Evolutionary conservation across 2,888 invertebrate species (phyloP).

Genomic region (Drosophila kambysellisi): DNA sequence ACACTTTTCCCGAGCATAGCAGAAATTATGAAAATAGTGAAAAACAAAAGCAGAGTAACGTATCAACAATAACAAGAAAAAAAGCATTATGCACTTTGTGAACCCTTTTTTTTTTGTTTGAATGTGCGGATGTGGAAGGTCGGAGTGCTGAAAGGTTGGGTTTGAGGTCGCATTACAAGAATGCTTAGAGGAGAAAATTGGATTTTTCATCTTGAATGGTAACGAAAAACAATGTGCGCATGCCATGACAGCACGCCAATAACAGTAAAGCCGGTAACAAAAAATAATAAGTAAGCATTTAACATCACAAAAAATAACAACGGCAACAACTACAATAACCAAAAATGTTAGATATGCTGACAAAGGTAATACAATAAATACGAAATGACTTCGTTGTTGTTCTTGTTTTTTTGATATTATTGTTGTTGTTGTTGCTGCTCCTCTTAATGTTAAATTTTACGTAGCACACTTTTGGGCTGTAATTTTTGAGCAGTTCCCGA

Average conservation of each 20-base stretch:
- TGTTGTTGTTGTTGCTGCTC: constrained; percentile 36
- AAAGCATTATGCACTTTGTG: constrained; percentile 51
- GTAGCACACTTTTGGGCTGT: constrained; percentile 61
- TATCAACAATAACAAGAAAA: constrained; percentile 29
- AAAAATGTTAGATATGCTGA: constrained; percentile 79
- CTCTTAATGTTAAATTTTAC: constrained; percentile 68
- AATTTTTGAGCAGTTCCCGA: constrained; percentile 45
- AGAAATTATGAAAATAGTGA: constrained; percentile 59
- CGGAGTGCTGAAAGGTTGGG: constrained; percentile 5
- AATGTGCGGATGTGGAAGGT: constrained; percentile 15
- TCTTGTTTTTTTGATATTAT: constrained; percentile 19
- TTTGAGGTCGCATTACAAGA: constrained; percentile 65
- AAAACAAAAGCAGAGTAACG: constrained; percentile 46
- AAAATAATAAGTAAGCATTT: constrained; percentile 77
- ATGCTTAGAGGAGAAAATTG: constrained; percentile 77
- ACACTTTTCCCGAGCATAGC: constrained; percentile 39
- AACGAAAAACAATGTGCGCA: constrained; percentile 70
- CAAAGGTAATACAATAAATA: constrained; percentile 79
- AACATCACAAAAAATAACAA: constrained; percentile 52
- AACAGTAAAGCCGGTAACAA: constrained; percentile 73
- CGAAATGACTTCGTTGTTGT: constrained; percentile 65
- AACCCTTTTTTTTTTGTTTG: constrained; percentile 57
- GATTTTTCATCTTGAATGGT: constrained; percentile 72
- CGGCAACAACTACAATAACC: constrained; percentile 51
- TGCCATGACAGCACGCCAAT: constrained; percentile 58